Evolutionary conservation across 2,888 invertebrate genomes (phyloP).

Genomic region (Eucera pruinosa): DNA sequence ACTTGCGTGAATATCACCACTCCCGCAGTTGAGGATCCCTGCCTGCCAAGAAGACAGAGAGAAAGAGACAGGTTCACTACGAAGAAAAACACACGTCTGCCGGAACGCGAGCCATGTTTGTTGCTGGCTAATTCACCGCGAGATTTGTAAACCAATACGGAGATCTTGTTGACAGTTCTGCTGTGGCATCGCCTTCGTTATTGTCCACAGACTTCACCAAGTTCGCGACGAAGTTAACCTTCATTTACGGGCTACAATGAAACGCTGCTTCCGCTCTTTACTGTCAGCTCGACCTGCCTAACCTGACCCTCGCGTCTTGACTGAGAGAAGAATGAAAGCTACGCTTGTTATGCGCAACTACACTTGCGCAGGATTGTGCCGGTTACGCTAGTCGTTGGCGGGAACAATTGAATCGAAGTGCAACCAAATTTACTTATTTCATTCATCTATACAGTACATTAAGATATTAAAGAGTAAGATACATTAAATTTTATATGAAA

Average conservation of each 20-base stretch:
- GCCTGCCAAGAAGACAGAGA: slow-evolving; percentile 62
- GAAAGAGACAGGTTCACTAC: slow-evolving; percentile 52
- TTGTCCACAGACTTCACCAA: slow-evolving; percentile 46
- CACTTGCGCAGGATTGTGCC: slow-evolving; percentile 55
- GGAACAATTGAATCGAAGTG: slow-evolving; percentile 30
- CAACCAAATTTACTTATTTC: neutral
- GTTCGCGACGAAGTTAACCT: slow-evolving; percentile 64
- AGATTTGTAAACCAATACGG: slow-evolving; percentile 34
- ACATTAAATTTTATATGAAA: neutral
- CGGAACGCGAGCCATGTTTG: slow-evolving; percentile 71
- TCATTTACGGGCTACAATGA: slow-evolving; percentile 68
- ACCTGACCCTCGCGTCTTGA: slow-evolving; percentile 75
- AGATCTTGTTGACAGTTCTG: slow-evolving; percentile 40
- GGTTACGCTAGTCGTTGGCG: slow-evolving; percentile 22
- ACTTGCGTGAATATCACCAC: slow-evolving; percentile 68
- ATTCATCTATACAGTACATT: no score
- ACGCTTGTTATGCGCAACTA: slow-evolving; percentile 39
- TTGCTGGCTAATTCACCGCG: slow-evolving; percentile 54
- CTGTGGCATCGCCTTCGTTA: slow-evolving; percentile 45
- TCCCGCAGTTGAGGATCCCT: slow-evolving; percentile 79
- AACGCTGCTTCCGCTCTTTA: slow-evolving; percentile 68
- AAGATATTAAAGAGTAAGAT: neutral
- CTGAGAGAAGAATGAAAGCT: slow-evolving; percentile 43
- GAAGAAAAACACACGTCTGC: slow-evolving; percentile 75
- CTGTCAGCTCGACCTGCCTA: slow-evolving; percentile 75